Evolutionary conservation across 1,140 invertebrate genomes (phyloP).

Genomic region (Periplaneta americana): DNA sequence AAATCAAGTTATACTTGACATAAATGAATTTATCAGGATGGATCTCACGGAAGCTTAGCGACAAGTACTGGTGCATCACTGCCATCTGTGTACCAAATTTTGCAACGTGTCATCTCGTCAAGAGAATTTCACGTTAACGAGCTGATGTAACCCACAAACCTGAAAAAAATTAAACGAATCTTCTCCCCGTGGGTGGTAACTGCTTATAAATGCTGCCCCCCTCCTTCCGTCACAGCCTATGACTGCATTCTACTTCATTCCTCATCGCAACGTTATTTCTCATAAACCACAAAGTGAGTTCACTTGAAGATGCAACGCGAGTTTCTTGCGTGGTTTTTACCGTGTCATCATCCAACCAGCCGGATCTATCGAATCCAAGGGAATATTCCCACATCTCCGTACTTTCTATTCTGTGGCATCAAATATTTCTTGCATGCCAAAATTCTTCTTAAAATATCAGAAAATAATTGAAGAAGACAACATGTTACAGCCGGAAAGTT

Average conservation of each 20-base stretch:
- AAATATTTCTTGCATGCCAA: too few species aligned
- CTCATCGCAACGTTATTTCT: too few species aligned
- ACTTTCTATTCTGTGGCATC: too few species aligned
- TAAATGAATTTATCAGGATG: neutral
- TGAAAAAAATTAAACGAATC: neutral
- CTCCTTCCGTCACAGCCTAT: too few species aligned
- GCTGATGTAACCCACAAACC: neutral
- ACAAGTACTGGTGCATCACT: neutral
- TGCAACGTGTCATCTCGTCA: neutral
- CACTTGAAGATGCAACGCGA: neutral
- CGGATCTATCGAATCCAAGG: neutral
- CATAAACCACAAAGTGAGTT: neutral
- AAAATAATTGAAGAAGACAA: too few species aligned
- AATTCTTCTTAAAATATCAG: too few species aligned
- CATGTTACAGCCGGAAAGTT: too few species aligned
- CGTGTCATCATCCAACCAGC: neutral
- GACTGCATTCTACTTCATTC: too few species aligned
- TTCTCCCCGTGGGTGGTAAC: neutral
- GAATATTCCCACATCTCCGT: neutral
- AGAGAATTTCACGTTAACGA: neutral
- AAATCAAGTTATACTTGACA: neutral
- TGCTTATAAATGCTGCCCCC: neutral
- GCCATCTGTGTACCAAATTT: neutral
- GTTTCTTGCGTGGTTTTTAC: too few species aligned
- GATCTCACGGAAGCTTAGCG: neutral